Evolutionary conservation across 2,113 vertebrate genomes (phyloP), one percentile per base, ranked within the genome.

Genomic region (Pterocles orientalis): DNA sequence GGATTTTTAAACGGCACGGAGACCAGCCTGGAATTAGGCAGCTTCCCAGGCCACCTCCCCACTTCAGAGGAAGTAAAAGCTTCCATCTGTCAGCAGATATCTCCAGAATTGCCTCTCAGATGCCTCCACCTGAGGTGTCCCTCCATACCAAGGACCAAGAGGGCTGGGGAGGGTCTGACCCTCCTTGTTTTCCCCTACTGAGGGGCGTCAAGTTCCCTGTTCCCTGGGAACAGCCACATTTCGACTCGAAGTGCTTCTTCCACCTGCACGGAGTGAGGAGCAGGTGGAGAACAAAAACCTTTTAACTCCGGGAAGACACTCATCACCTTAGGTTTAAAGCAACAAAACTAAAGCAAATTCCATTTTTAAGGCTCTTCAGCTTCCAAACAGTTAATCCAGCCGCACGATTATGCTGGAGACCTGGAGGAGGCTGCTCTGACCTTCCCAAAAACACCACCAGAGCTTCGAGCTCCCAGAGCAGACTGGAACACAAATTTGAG

Each of bases 1-100:
- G 13, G 36, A 56, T 14, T 89, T 73, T 68, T 6, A 66, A 21
- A 39, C 0, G 1, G 51, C 85, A 61, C 1, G 1, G 1, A 28
- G 26, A 69, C 43, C 19, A 54, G 88, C 28, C 48, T 58, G 31
- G 76, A 26, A 79, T 18, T 11, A 48, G 23, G 41, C 3, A 58
- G 60, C 69, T 89, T 82, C 61, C 60, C 72, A 26, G n/a, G 13
- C n/a, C 12, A 18, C 34, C 47, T n/a, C 70, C 82, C 39, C 47
- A 66, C 12, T 4, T 4, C 47, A 48, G 34, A 86, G 13, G 19
- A 75, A 34, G 39, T 23, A 36, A 85, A 60, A 68, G 26, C 17
- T 36, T 85, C 48, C 34, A 54, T 33, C 39, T 80, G 34, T 33
- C 45, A 41, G 41, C 76, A 94, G 33, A 19, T 12, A 2, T n/a